Base-by-base conservation (phyloP, 2,797 vertebrate genomes). In the Alfaro cultratus region DNA sequence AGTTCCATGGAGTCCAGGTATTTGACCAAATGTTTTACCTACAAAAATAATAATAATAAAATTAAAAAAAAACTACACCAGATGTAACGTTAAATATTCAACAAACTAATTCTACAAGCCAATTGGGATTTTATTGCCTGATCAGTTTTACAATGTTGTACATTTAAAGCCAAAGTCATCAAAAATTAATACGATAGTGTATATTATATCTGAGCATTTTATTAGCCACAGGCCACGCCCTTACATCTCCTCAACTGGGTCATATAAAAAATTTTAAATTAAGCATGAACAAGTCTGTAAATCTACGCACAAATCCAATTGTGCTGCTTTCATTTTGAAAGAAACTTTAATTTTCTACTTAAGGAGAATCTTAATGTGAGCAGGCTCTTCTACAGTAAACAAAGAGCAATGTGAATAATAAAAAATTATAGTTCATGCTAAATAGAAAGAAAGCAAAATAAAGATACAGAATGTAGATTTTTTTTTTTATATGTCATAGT, bases 21-120 rank as follows among this genome's bases (percentile, higher is more conserved):
- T 85, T 81, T 78, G 79, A 16, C 46, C 73, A 83, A 73, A 87
- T 84, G 81, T 39, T 21, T 36, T 67, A 31, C 39, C 64, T 2
- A 68, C 21, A 68, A 8, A n/a, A 45, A 11, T 2, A 43, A 43
- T 3, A 45, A 26, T 53, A 53, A 53, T 21, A 26, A 23, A 67
- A 31, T 15, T 0, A 1, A 3, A 18, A 15, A 16, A 67, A 39
- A 39, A 21, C 7, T 7, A 68, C 21, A 41, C 21, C 21, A 26
- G 10, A 68, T 41, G 21, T 41, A 36, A 39, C 16, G 1, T 21
- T 39, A 21, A 67, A 67, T 36, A 36, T 36, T 39, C 16, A 67
- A 6, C 62, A 1, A 21, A 21, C 31, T 12, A 64, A 36, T 64
- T 64, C 34, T 62, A 62, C 13, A 34, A 64, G 29, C 29, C 2